Evolutionary conservation across 2,113 vertebrate genomes (phyloP).

Genomic region (Glareola pratincola): DNA sequence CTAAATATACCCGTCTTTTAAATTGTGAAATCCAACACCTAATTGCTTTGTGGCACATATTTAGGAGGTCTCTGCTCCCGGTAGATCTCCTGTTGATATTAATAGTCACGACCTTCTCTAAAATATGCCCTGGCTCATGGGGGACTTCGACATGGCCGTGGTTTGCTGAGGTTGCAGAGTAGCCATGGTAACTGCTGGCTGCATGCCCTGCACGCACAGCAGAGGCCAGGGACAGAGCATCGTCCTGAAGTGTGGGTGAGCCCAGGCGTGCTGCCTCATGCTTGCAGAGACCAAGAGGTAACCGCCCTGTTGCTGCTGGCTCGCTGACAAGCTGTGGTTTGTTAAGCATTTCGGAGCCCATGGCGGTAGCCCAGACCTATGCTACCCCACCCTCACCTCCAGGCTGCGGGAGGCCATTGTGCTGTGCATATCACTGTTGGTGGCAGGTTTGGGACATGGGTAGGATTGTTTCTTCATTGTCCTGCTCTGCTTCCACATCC

Average conservation of each 20-base stretch:
- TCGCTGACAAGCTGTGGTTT: neutral
- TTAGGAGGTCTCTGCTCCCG: neutral
- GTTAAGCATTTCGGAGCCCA: neutral
- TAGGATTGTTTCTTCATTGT: neutral
- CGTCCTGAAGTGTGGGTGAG: rapidly evolving
- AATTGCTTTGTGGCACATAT: slow-evolving; percentile 6
- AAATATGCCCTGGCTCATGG: neutral
- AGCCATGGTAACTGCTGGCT: rapidly evolving
- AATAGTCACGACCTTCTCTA: slow-evolving; percentile 25
- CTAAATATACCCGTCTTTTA: slow-evolving; percentile 9
- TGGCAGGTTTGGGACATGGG: neutral
- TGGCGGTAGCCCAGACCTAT: rapidly evolving
- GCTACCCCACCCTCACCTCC: neutral
- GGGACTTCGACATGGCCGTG: neutral
- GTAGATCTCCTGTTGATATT: slow-evolving; percentile 12
- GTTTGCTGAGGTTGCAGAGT: neutral
- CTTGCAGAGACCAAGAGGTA: neutral
- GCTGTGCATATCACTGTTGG: rapidly evolving
- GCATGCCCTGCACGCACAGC: rapidly evolving
- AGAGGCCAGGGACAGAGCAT: too few species aligned
- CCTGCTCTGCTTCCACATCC: neutral
- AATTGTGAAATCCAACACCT: slow-evolving; percentile 26
- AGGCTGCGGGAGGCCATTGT: neutral
- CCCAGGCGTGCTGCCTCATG: neutral
- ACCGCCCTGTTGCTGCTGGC: neutral